Conservation (phyloP, 2,888 invertebrate genomes). For the Thymelicus lineola region DNA sequence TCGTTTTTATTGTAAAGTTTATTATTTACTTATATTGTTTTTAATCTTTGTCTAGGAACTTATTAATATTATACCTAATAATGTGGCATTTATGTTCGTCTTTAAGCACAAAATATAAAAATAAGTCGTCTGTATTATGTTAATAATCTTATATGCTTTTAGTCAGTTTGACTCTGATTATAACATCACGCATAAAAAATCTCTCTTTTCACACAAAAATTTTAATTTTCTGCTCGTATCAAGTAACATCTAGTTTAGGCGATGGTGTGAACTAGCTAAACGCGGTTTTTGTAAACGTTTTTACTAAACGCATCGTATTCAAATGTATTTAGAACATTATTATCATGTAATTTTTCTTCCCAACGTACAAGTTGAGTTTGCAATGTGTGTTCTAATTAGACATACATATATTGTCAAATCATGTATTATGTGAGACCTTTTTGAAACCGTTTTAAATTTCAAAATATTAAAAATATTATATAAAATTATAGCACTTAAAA, state of each 20-base stretch:
- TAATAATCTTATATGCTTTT: neutral
- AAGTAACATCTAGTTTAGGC: neutral
- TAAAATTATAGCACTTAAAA: too few species aligned
- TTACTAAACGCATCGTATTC: neutral
- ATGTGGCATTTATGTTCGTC: slow-evolving; percentile 30
- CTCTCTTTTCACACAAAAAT: too few species aligned
- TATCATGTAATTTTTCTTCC: neutral
- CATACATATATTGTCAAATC: too few species aligned
- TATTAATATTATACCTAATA: slow-evolving; percentile 16
- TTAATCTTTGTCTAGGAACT: slow-evolving; percentile 19
- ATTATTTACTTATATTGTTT: slow-evolving; percentile 13
- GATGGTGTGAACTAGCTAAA: neutral
- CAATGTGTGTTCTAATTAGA: too few species aligned
- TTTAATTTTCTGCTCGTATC: too few species aligned
- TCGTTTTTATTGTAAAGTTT: slow-evolving; percentile 25
- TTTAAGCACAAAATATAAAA: slow-evolving; percentile 20
- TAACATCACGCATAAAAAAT: neutral
- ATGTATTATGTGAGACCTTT: too few species aligned
- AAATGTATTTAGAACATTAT: neutral
- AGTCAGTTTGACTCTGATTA: neutral
- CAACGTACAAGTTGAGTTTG: too few species aligned
- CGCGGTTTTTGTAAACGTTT: neutral
- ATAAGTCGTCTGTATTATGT: neutral
- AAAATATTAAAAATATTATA: too few species aligned
- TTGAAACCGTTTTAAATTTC: too few species aligned